Percentiles rank a stretch among this genome's conserved stretches.
Evolutionary conservation across 2,113 vertebrate genomes (phyloP).

Genomic region (Peromyscus californicus): DNA sequence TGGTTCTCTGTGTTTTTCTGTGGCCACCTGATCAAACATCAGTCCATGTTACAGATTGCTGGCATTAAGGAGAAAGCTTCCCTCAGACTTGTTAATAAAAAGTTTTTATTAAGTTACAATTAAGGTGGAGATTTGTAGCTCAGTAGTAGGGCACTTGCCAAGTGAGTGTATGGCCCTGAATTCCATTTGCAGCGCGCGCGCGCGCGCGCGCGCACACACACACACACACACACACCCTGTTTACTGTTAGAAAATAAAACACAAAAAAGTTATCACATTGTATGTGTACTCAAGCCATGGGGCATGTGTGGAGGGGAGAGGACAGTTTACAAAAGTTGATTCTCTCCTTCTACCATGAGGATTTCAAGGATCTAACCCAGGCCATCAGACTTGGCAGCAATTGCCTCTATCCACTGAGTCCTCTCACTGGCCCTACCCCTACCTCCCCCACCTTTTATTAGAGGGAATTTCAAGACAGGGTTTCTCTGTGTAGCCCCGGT

Average conservation of each 20-base stretch:
- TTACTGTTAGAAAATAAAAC: constrained; percentile 17
- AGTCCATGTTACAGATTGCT: background rate
- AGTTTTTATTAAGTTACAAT: background rate
- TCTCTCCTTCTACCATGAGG: background rate
- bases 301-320: background rate
- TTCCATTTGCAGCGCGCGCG: background rate
- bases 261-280: background rate
- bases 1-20: background rate
- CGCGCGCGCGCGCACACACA: background rate
- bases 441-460: too few species aligned
- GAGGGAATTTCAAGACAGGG: background rate
- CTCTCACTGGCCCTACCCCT: background rate
- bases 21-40: background rate
- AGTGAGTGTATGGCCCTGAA: background rate
- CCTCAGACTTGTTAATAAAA: background rate
- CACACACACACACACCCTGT: background rate
- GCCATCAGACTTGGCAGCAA: background rate
- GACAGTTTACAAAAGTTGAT: background rate
- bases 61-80: background rate
- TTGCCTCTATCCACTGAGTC: background rate
- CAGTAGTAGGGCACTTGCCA: background rate
- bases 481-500: background rate
- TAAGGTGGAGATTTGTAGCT: background rate
- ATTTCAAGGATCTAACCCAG: background rate
- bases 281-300: background rate